phyloP scores from a whole-genome alignment of 2,888 invertebrate genomes.

The Cataglyphis livida region DNA sequence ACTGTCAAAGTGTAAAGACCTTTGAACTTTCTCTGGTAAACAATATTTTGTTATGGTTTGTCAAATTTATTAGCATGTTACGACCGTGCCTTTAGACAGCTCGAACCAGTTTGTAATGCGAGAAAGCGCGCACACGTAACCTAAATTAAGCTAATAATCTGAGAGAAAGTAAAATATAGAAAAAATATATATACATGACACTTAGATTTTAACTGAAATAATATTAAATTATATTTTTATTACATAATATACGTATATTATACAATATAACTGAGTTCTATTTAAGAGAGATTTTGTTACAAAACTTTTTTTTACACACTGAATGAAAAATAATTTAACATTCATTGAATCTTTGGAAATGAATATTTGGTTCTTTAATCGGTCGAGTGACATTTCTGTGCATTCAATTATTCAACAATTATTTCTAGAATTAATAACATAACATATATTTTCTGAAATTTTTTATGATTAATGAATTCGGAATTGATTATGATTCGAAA shows the following conservation, averaged over 20 bases:
- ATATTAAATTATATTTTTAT: not conserved
- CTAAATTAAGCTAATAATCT: not conserved
- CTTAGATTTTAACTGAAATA: not conserved
- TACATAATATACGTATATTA: not conserved
- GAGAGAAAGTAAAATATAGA: not conserved
- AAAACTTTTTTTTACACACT: not conserved
- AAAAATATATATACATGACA: not conserved
- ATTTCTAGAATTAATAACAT: not conserved
- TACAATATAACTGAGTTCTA: not conserved
- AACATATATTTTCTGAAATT: not conserved
- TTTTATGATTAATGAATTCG: not conserved
- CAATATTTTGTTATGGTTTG: not conserved
- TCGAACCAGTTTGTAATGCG: not conserved
- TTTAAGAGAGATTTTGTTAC: not conserved
- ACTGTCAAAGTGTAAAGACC: constrained; percentile 42
- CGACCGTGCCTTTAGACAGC: not conserved
- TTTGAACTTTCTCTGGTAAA: constrained; percentile 58
- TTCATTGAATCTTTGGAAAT: not conserved
- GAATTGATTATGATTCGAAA: not conserved
- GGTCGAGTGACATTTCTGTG: not conserved
- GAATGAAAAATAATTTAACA: not conserved
- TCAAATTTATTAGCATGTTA: constrained; percentile 2
- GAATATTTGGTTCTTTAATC: not conserved
- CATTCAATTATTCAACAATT: not conserved
- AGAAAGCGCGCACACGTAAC: not conserved